phyloP scores from a whole-genome alignment of 2,888 invertebrate genomes.

The Nomada ruficornis region DNA sequence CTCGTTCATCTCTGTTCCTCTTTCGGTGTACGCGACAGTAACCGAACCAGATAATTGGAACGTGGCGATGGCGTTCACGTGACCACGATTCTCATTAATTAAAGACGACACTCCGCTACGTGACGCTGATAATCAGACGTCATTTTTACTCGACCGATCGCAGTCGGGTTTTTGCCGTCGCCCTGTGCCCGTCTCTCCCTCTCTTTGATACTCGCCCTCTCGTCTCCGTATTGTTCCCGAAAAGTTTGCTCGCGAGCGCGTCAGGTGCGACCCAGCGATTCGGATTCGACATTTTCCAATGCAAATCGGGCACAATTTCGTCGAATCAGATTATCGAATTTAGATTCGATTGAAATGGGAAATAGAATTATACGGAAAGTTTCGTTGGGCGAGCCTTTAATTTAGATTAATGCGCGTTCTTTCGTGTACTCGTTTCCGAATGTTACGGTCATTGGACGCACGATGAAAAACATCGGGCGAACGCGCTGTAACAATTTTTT shows the following conservation, averaged over 20 bases:
- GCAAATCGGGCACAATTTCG: slow-evolving; percentile 53
- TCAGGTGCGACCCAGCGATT: slow-evolving; percentile 10
- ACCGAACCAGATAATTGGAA: slow-evolving; percentile 49
- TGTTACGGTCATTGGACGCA: too few species aligned
- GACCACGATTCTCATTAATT: slow-evolving; percentile 53
- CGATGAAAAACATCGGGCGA: neutral
- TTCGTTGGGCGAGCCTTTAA: slow-evolving; percentile 26
- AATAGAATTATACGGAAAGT: slow-evolving; percentile 46
- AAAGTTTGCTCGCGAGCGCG: slow-evolving; percentile 32
- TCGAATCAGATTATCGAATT: slow-evolving; percentile 54
- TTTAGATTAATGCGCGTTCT: slow-evolving; percentile 43
- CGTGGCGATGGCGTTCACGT: slow-evolving; percentile 17
- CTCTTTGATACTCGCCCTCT: neutral
- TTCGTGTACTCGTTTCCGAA: neutral
- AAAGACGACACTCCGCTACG: slow-evolving; percentile 39
- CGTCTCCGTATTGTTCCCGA: neutral
- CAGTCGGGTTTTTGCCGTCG: neutral
- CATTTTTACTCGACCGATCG: slow-evolving; percentile 21
- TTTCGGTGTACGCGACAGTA: neutral
- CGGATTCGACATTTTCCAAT: slow-evolving; percentile 21
- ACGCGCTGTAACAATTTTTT: slow-evolving; percentile 27
- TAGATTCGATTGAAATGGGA: slow-evolving; percentile 46
- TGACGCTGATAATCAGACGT: slow-evolving; percentile 54
- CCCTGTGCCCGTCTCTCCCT: neutral
- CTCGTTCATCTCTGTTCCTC: neutral